Conservation (phyloP, 2,888 invertebrate species). For the Suillia variegata region DNA sequence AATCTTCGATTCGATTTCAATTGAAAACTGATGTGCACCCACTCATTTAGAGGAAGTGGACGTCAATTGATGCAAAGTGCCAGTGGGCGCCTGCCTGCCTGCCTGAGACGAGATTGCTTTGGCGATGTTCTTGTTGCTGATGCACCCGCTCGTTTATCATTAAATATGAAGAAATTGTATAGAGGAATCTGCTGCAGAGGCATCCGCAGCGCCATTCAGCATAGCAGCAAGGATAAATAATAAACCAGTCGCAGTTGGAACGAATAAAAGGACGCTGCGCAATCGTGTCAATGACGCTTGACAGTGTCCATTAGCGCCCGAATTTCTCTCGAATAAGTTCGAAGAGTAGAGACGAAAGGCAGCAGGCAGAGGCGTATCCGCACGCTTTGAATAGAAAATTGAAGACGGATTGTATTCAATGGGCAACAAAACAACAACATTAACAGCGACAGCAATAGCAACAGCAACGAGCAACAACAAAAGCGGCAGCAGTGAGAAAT, state of each 20-base stretch:
- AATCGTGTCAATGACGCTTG: conserved; percentile 32
- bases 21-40: background rate
- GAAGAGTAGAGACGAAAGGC: too few relatives aligned
- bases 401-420: background rate
- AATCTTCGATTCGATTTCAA: background rate
- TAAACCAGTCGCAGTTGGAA: background rate
- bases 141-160: conserved; percentile 24
- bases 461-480: background rate
- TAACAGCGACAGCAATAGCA: background rate
- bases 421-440: background rate
- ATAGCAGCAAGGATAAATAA: background rate
- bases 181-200: conserved; percentile 22
- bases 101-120: too few relatives aligned
- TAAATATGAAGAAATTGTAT: conserved; percentile 28
- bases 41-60: background rate
- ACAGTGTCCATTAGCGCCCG: conserved; percentile 30
- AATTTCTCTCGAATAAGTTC: background rate
- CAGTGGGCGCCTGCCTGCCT: too few relatives aligned
- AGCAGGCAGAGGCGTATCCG: background rate
- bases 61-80: background rate
- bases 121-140: too few relatives aligned
- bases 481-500: conserved; percentile 10
- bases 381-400: background rate
- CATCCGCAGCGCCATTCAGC: background rate
- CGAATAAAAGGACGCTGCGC: conserved; percentile 20